These are phyloP conservation scores for Heteromyza rotundicornis DNA, from an alignment of 2,888 invertebrate species.

Conservation along the genomic window DNA sequence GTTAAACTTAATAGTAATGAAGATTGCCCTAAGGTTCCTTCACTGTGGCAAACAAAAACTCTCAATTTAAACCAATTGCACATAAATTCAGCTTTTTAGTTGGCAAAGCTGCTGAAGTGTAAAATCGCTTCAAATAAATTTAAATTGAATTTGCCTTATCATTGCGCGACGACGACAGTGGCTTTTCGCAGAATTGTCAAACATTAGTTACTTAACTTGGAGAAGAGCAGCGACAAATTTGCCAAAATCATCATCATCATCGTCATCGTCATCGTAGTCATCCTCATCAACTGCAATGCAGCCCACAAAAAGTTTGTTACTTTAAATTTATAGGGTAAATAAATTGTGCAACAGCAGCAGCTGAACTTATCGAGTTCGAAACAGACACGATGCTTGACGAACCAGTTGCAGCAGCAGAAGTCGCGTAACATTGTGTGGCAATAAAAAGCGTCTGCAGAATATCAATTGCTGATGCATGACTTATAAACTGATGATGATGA, in stretches of 20 bases:
- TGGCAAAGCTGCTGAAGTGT: background rate
- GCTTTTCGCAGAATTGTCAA: background rate
- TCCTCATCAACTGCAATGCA: background rate
- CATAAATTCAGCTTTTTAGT: no score
- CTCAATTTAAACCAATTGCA: no score
- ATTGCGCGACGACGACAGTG: background rate
- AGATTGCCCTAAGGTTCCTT: no score
- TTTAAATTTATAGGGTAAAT: background rate
- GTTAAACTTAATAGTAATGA: no score
- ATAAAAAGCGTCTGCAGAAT: background rate
- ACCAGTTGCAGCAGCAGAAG: background rate
- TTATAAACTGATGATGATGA: background rate
- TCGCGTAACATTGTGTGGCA: background rate
- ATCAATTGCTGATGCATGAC: conserved; percentile 2
- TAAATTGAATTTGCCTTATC: background rate
- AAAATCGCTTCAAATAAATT: background rate
- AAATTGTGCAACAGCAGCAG: background rate
- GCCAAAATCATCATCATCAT: background rate
- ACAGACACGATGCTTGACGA: background rate
- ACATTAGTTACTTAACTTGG: background rate
- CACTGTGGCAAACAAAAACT: no score
- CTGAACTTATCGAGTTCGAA: background rate
- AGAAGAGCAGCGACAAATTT: background rate
- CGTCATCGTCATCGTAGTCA: background rate
- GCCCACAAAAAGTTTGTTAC: background rate